Conservation (phyloP, 2,888 invertebrate species). For the Iphiclides podalirius region DNA sequence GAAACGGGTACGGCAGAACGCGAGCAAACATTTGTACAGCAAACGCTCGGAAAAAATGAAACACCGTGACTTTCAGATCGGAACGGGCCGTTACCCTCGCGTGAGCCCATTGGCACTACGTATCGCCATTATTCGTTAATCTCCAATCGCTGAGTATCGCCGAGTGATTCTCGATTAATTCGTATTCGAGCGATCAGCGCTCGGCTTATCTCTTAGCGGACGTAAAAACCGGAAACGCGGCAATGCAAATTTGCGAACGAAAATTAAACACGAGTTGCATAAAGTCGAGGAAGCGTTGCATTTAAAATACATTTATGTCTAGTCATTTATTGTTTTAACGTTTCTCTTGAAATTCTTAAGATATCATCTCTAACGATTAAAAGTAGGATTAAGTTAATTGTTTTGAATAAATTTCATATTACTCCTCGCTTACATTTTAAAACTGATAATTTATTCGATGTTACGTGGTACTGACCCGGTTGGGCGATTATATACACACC, state of each 20-base stretch:
- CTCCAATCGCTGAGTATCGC: background rate
- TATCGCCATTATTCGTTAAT: constrained; percentile 7
- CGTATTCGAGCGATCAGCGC: background rate
- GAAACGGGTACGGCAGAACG: background rate
- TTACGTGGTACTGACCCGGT: too few species aligned
- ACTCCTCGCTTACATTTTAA: too few species aligned
- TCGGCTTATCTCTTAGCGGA: background rate
- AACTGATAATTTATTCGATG: too few species aligned
- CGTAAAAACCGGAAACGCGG: too few species aligned
- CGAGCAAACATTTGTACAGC: constrained; percentile 19
- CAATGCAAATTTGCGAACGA: background rate
- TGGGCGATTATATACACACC: too few species aligned
- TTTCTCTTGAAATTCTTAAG: too few species aligned
- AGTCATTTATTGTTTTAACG: background rate
- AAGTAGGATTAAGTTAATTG: too few species aligned
- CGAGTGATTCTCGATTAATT: background rate
- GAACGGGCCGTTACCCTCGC: constrained; percentile 27
- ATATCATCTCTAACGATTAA: too few species aligned
- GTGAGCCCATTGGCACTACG: constrained; percentile 6
- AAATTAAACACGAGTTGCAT: constrained; percentile 8
- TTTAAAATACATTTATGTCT: background rate
- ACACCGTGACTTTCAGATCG: constrained; percentile 30
- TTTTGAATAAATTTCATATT: too few species aligned
- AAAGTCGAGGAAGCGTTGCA: background rate
- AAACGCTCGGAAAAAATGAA: constrained; percentile 5